Evolutionary conservation across 1,140 invertebrate species (phyloP).

Genomic region (Drosophila sp.): DNA sequence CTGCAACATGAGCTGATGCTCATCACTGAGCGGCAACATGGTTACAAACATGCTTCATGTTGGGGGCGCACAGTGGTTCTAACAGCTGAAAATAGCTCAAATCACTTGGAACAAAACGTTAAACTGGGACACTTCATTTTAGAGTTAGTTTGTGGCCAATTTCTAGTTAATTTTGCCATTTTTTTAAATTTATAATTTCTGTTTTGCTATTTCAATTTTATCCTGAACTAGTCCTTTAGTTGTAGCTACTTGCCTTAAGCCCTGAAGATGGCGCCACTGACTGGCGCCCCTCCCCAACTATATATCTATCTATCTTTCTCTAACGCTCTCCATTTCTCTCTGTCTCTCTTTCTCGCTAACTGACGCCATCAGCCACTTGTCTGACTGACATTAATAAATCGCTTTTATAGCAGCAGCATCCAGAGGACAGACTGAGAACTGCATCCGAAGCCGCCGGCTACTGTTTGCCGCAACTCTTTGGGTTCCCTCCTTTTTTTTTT

Average conservation of each 20-base stretch:
- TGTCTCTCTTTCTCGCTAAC: constrained; percentile 21
- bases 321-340: constrained; percentile 12
- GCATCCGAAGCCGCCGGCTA: constrained; percentile 47
- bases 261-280: constrained; percentile 15
- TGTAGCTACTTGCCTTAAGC: not conserved
- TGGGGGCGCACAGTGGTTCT: constrained; percentile 33
- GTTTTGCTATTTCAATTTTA: not conserved
- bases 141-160: not conserved
- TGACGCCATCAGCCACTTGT: constrained; percentile 72
- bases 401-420: constrained; percentile 67
- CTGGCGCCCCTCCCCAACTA: constrained; percentile 10
- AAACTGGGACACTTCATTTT: not conserved
- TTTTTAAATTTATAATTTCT: not conserved
- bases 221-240: not conserved
- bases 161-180: not conserved
- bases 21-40: constrained; percentile 66
- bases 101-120: not conserved
- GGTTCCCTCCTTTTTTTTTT: constrained; percentile 16
- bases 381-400: constrained; percentile 81
- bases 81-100: not conserved
- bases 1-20: constrained; percentile 69
- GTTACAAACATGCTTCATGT: constrained; percentile 66
- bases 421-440: constrained; percentile 43
- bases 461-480: constrained; percentile 40
- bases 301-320: constrained; percentile 11